Percentiles rank a stretch among this genome's conserved stretches.
Conservation (phyloP, 2,113 vertebrate species). For the Aviceda subcristata region DNA sequence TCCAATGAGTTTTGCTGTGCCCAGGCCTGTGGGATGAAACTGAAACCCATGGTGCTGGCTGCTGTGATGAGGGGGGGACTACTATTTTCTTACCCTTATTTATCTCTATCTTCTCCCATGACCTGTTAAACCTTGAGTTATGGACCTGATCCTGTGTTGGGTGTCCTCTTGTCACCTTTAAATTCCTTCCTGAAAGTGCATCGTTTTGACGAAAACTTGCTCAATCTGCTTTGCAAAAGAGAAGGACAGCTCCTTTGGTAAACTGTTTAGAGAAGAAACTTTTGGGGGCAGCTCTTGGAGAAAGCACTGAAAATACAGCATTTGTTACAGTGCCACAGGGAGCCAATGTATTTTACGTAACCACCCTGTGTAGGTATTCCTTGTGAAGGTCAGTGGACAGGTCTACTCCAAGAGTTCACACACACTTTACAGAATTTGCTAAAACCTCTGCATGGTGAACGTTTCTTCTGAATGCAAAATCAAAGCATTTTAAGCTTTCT, state of each 20-base stretch:
- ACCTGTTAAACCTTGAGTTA: not conserved
- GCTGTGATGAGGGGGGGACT: not conserved
- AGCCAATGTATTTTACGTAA: not conserved
- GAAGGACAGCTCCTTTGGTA: not conserved
- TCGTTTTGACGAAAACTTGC: not conserved
- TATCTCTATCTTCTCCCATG: not conserved
- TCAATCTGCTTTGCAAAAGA: not conserved
- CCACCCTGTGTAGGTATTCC: fast-evolving
- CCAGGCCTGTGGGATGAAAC: not conserved
- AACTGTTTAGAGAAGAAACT: not conserved
- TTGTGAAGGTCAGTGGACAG: not conserved
- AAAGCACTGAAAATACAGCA: not conserved
- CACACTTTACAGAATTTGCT: not conserved
- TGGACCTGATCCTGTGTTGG: not conserved
- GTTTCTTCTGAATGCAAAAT: not conserved
- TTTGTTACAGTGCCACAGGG: not conserved
- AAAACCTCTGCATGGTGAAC: not conserved
- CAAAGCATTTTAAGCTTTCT: not conserved
- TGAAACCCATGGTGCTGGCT: not conserved
- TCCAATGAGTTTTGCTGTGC: not conserved
- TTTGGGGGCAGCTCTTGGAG: not conserved
- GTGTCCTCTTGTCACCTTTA: not conserved
- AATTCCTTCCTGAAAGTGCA: not conserved
- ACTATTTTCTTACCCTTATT: not conserved
- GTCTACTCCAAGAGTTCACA: not conserved